phyloP scores from a whole-genome alignment of 1,140 invertebrate species.

The Brachionus plicatilis region DNA sequence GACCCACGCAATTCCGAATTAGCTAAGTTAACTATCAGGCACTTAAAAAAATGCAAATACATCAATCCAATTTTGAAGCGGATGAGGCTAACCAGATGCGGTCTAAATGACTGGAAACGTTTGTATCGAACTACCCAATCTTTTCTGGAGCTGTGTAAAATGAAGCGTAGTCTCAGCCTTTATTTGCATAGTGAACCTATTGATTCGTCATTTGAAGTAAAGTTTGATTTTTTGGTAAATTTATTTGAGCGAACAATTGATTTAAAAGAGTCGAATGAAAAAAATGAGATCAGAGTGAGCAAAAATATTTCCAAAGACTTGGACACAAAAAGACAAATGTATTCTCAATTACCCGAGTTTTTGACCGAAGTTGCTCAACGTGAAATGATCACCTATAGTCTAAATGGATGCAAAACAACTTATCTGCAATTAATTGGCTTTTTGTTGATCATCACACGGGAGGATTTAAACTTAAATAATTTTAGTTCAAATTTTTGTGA shows the following conservation, averaged over 20 bases:
- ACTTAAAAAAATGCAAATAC: slow-evolving; percentile 30
- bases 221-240: slow-evolving; percentile 29
- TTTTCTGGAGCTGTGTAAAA: background rate
- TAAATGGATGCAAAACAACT: slow-evolving; percentile 68
- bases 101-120: slow-evolving; percentile 3
- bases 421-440: slow-evolving; percentile 64
- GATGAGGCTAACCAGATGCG: background rate
- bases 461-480: slow-evolving; percentile 21
- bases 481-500: background rate
- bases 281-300: slow-evolving; percentile 59
- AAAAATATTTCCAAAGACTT: background rate
- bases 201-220: background rate
- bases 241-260: slow-evolving; percentile 13
- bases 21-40: background rate
- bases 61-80: slow-evolving; percentile 25
- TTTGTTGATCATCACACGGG: background rate
- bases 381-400: slow-evolving; percentile 62
- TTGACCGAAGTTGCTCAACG: slow-evolving; percentile 63
- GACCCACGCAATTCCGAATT: background rate
- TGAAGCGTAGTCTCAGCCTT: background rate
- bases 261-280: slow-evolving; percentile 43
- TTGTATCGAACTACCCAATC: slow-evolving; percentile 4
- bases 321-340: slow-evolving; percentile 52
- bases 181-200: background rate
- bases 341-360: slow-evolving; percentile 55